Evolutionary conservation across 2,888 invertebrate species (phyloP).

Genomic region (Catocala sponsa): DNA sequence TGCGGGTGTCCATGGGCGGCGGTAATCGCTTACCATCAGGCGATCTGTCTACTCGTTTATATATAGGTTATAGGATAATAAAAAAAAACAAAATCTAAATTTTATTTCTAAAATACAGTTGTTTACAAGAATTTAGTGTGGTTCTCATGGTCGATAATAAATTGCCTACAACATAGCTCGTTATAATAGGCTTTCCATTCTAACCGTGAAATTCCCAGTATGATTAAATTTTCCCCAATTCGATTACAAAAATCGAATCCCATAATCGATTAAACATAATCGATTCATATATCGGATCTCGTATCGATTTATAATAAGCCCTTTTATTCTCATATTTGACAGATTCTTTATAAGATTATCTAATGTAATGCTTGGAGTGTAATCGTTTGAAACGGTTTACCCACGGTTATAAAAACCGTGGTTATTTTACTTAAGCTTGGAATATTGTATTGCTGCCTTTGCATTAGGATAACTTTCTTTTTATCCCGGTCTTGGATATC

Average conservation of each 20-base stretch:
- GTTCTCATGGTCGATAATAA: too few relatives aligned
- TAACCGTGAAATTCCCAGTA: constrained; percentile 21
- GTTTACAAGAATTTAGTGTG: too few relatives aligned
- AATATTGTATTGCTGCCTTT: background rate
- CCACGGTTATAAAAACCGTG: constrained; percentile 29
- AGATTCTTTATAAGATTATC: constrained; percentile 52
- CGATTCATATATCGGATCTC: constrained; percentile 27
- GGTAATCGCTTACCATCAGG: too few relatives aligned
- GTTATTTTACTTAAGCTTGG: background rate
- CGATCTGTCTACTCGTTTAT: too few relatives aligned
- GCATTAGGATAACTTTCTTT: background rate
- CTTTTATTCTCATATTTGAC: constrained; percentile 44
- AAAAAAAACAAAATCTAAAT: too few relatives aligned
- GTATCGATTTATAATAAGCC: constrained; percentile 52
- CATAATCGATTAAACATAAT: constrained; percentile 31
- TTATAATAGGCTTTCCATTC: constrained; percentile 4
- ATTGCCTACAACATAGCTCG: background rate
- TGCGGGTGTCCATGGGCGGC: too few relatives aligned
- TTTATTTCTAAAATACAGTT: too few relatives aligned
- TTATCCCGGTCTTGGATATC: too few relatives aligned
- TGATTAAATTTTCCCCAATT: constrained; percentile 7
- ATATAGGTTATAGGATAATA: too few relatives aligned
- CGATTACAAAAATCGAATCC: constrained; percentile 21
- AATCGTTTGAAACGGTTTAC: constrained; percentile 28
- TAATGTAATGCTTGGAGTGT: constrained; percentile 27